A percentile compares a stretch with the other conserved stretches of the same genome.
phyloP scores from a whole-genome alignment of 2,797 vertebrate species.

The Sebastes hubbsi region DNA sequence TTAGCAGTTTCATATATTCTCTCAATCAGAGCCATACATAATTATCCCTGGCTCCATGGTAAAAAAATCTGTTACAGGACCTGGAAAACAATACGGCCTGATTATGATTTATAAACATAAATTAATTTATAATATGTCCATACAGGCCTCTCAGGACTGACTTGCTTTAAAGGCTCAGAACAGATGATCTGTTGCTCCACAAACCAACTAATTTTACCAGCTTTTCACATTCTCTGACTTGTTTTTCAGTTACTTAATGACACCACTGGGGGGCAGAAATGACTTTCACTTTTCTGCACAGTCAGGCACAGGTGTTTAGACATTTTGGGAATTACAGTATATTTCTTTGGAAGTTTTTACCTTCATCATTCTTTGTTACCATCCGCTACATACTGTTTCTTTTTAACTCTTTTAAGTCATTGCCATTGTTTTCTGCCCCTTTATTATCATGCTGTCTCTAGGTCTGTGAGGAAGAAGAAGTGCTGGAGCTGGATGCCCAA shows the following conservation, averaged over 20 bases:
- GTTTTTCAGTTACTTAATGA: not conserved
- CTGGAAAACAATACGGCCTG: not conserved
- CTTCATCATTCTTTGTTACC: not conserved
- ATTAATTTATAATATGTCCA: too few species aligned
- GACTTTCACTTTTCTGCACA: not conserved
- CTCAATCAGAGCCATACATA: not conserved
- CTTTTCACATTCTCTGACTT: not conserved
- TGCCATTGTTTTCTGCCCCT: not conserved
- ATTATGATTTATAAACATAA: not conserved
- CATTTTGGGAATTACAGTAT: not conserved
- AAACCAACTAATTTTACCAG: not conserved
- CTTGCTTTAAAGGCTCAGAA: too few species aligned
- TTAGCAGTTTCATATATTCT: not conserved
- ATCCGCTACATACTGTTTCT: not conserved
- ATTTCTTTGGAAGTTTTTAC: not conserved
- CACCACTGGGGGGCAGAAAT: not conserved
- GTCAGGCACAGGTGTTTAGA: not conserved
- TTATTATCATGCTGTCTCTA: not conserved
- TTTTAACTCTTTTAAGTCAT: not conserved
- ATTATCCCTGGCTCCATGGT: not conserved
- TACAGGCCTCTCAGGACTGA: too few species aligned
- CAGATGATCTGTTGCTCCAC: not conserved
- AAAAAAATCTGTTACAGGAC: not conserved
- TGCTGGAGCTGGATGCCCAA: slow-evolving; percentile 86
- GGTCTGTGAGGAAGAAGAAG: slow-evolving; percentile 90